A percentile compares a stretch with the other conserved stretches of the same genome.
phyloP scores from a whole-genome alignment of 2,113 vertebrate genomes.

The Rhodinocichla rosea region DNA sequence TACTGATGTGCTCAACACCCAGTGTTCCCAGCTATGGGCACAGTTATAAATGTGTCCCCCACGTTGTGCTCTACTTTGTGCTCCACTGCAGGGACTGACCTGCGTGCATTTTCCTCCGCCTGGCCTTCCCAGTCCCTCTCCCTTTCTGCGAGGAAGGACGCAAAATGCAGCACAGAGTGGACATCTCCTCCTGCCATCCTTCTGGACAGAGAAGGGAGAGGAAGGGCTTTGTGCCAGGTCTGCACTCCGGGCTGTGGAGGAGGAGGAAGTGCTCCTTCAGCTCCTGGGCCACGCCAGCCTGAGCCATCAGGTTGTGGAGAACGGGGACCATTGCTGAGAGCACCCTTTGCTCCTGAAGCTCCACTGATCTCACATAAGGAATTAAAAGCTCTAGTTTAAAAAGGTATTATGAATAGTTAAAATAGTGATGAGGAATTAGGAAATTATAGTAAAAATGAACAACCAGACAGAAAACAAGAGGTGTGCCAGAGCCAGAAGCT shows the following conservation, averaged over 20 bases:
- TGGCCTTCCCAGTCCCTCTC: background rate
- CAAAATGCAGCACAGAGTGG: accelerated
- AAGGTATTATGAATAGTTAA: background rate
- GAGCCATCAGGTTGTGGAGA: background rate
- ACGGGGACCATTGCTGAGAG: background rate
- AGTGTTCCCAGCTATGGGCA: background rate
- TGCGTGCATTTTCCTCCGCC: background rate
- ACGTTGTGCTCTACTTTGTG: accelerated
- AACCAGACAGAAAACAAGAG: background rate
- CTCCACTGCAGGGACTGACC: background rate
- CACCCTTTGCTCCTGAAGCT: background rate
- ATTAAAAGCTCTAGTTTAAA: background rate
- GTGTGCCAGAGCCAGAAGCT: background rate
- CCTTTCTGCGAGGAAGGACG: background rate
- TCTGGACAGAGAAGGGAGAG: background rate
- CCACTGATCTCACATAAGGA: background rate
- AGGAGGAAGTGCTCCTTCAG: background rate
- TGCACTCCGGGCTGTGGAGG: background rate
- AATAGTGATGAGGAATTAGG: background rate
- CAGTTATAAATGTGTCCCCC: background rate
- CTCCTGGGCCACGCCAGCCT: background rate
- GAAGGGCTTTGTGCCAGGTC: background rate
- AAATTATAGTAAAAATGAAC: background rate
- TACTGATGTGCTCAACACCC: accelerated
- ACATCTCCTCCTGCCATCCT: background rate